Conservation (phyloP, 35 echinoderm and acorn worm genomes). For the Apostichopus parvimensis region DNA sequence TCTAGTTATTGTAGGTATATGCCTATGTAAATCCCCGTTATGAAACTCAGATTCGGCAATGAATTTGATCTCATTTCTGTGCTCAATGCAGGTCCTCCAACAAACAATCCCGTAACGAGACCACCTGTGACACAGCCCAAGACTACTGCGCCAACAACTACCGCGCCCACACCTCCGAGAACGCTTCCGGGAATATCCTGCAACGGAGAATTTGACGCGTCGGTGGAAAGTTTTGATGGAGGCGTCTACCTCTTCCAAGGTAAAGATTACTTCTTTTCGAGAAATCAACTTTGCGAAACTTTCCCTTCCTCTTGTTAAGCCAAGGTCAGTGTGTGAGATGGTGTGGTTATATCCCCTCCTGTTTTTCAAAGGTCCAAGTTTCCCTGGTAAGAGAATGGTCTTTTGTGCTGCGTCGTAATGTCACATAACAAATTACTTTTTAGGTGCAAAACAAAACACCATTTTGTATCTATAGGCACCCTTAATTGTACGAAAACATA, state of each 20-base stretch:
- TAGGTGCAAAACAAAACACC: no score
- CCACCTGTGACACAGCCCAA: not conserved
- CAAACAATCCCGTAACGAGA: not conserved
- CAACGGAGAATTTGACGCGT: slow-evolving; percentile 30
- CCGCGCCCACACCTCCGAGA: slow-evolving; percentile 23
- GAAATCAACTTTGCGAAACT: no score
- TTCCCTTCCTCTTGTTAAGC: no score
- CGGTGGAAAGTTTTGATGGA: slow-evolving; percentile 12
- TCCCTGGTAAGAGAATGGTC: no score
- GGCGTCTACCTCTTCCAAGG: slow-evolving; percentile 19
- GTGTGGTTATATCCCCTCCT: no score
- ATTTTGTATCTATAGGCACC: no score
- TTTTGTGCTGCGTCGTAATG: no score
- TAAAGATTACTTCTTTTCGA: not conserved
- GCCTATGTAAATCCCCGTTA: not conserved
- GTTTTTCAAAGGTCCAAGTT: no score
- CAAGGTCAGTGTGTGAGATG: no score
- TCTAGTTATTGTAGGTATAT: not conserved
- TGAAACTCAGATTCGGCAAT: no score
- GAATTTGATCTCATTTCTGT: not conserved
- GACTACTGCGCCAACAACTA: not conserved
- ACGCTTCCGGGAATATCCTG: not conserved
- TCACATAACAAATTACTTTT: no score
- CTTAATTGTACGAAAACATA: no score
- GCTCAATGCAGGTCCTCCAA: not conserved